Conservation (phyloP, 2,888 invertebrate species). For the Meta bourneti region DNA sequence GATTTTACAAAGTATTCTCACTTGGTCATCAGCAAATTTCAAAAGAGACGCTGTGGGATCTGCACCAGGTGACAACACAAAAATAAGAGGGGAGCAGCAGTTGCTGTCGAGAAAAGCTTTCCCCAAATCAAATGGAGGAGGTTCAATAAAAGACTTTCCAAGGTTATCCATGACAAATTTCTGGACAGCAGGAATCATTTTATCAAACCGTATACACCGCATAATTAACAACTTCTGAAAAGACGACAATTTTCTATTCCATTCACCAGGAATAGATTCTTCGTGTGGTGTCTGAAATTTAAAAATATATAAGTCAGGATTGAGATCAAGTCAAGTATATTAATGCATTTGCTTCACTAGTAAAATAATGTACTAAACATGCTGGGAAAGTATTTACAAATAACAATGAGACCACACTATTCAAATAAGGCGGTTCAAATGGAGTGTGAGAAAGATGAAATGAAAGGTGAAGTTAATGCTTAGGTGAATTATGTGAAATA, state of each 20-base stretch:
- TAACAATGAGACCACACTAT: no score
- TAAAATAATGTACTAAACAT: background rate
- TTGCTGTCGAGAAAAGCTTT: slow-evolving; percentile 81
- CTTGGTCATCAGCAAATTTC: slow-evolving; percentile 82
- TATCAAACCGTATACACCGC: slow-evolving; percentile 82
- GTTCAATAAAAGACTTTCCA: slow-evolving; percentile 81
- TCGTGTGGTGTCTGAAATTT: slow-evolving; percentile 73
- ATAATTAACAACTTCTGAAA: slow-evolving; percentile 81
- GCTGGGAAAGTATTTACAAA: no score
- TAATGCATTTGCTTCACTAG: background rate
- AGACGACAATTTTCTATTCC: slow-evolving; percentile 79
- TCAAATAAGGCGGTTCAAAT: no score
- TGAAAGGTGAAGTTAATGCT: no score
- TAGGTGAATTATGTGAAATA: no score
- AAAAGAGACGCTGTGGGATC: slow-evolving; percentile 82
- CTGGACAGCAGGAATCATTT: slow-evolving; percentile 81
- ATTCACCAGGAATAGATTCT: slow-evolving; percentile 80
- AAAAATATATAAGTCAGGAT: background rate
- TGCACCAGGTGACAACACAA: slow-evolving; percentile 82
- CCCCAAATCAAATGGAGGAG: slow-evolving; percentile 82
- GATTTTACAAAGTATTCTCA: slow-evolving; percentile 66
- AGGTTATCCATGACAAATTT: slow-evolving; percentile 81
- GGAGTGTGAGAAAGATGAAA: no score
- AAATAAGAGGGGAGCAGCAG: slow-evolving; percentile 81
- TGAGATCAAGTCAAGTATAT: background rate